These are phyloP conservation scores for Sterrhoptilus dennistouni DNA, from an alignment of 2,113 vertebrate genomes.

Conservation along the genomic window DNA sequence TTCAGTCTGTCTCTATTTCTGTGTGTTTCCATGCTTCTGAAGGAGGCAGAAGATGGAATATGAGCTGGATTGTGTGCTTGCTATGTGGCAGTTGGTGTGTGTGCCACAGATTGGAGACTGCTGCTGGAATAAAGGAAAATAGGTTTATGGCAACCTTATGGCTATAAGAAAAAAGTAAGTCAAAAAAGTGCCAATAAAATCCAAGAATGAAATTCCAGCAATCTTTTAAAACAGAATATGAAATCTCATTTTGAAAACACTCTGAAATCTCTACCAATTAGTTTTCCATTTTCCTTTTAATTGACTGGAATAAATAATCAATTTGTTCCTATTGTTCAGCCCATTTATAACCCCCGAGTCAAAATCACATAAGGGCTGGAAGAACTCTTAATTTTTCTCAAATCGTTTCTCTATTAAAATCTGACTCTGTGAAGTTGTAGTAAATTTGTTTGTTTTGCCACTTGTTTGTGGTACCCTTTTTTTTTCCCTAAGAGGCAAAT, in stretches of 20 bases:
- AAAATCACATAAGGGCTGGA: not conserved
- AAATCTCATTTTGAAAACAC: constrained; percentile 7
- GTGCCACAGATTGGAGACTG: not conserved
- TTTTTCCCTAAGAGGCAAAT: not conserved
- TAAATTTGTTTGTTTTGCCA: not conserved
- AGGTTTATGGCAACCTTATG: constrained; percentile 12
- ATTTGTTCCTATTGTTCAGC: not conserved
- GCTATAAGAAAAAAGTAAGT: not conserved
- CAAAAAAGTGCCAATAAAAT: constrained; percentile 1
- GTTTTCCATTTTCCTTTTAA: not conserved
- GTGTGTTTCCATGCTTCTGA: constrained; percentile 9
- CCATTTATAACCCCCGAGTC: not conserved
- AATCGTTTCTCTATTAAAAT: not conserved
- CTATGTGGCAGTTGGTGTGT: constrained; percentile 29
- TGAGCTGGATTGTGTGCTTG: not conserved
- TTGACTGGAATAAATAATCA: not conserved
- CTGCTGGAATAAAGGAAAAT: constrained; percentile 6
- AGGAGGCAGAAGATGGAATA: not conserved
- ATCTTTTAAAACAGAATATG: not conserved
- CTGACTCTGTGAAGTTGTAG: not conserved
- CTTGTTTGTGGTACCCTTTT: not conserved
- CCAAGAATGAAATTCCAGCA: not conserved
- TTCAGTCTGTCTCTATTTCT: not conserved
- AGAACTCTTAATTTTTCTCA: not conserved
- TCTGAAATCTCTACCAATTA: not conserved